phyloP scores from a whole-genome alignment of 2,888 invertebrate genomes.

The Drosophila engyochracea region DNA sequence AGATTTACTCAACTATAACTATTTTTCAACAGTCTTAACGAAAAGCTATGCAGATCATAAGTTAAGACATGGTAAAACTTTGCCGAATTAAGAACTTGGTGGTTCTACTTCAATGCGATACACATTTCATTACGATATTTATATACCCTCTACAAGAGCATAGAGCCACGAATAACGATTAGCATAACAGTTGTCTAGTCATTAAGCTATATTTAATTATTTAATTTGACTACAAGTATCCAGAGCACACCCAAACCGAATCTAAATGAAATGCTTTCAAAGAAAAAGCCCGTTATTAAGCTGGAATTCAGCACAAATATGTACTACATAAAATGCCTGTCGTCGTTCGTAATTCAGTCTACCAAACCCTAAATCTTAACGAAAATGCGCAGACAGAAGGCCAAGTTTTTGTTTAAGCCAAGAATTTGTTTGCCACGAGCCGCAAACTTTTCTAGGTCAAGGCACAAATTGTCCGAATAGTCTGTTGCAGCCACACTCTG shows the following conservation, averaged over 20 bases:
- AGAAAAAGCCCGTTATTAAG: neutral
- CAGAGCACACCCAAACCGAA: neutral
- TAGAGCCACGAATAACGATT: neutral
- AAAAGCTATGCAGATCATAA: neutral
- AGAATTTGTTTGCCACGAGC: slow-evolving; percentile 34
- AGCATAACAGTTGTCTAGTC: neutral
- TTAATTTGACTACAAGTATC: neutral
- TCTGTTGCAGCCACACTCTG: neutral
- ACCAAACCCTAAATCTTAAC: slow-evolving; percentile 24
- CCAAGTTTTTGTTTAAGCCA: slow-evolving; percentile 40
- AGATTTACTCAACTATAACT: neutral
- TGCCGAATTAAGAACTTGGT: neutral
- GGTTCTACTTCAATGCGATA: neutral
- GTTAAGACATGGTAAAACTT: neutral
- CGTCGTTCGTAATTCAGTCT: slow-evolving; percentile 6
- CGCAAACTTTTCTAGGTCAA: slow-evolving; percentile 51
- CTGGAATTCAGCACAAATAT: slow-evolving; percentile 1
- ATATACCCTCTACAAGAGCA: neutral
- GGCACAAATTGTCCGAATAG: slow-evolving; percentile 17
- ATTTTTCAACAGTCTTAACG: neutral
- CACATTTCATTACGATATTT: neutral
- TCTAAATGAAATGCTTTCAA: neutral
- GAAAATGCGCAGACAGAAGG: slow-evolving; percentile 39
- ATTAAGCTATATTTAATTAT: neutral
- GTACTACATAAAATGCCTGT: neutral